Evolutionary conservation across 2,797 vertebrate species (phyloP).

Genomic region (Emydoidea blandingii): DNA sequence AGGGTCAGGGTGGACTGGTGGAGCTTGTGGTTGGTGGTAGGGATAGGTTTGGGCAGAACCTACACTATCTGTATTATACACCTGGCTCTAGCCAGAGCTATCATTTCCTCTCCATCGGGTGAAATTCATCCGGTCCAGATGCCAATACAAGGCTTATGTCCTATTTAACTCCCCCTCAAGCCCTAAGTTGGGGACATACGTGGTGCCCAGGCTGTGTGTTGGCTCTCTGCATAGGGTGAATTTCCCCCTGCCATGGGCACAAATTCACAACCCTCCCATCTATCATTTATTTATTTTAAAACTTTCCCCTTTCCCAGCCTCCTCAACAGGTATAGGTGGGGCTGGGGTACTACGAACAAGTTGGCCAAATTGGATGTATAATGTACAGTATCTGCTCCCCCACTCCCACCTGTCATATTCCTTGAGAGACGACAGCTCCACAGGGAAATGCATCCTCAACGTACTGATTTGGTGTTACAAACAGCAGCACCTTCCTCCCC

Average conservation of each 20-base stretch:
- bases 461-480: not conserved
- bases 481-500: not conserved
- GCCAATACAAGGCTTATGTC: not conserved
- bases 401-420: not conserved
- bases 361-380: not conserved
- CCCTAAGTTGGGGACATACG: not conserved
- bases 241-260: not conserved
- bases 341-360: not conserved
- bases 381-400: not conserved
- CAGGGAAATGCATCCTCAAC: not conserved
- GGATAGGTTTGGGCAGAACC: not conserved
- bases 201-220: not conserved
- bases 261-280: not conserved
- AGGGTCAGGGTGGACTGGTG: not conserved
- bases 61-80: not conserved
- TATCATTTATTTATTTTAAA: not conserved
- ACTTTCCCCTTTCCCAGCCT: not conserved
- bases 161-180: not conserved
- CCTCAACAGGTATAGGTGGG: not conserved
- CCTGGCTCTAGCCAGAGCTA: not conserved
- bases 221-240: not conserved
- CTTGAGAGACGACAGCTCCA: not conserved
- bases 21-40: not conserved
- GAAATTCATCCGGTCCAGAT: not conserved
- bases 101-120: not conserved